Evolutionary conservation across 2,113 vertebrate species (phyloP).

Genomic region (Erythrocercus mccallii): DNA sequence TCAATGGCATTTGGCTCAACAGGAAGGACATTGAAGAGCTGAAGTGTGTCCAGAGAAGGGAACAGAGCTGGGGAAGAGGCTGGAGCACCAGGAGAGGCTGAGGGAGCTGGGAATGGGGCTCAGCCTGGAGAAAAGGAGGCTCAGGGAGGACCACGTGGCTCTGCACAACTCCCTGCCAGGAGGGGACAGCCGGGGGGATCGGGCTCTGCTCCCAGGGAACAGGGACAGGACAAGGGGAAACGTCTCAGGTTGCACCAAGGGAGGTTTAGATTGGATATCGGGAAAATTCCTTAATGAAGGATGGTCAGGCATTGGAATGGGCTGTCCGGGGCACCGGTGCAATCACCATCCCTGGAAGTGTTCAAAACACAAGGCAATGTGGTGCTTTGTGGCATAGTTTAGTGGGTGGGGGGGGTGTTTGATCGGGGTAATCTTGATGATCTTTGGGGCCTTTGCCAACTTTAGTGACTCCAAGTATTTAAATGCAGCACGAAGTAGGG

Average conservation of each 20-base stretch:
- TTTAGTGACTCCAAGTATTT: background rate
- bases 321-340: background rate
- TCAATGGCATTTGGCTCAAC: background rate
- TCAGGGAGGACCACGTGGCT: background rate
- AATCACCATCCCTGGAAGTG: background rate
- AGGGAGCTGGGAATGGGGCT: background rate
- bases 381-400: background rate
- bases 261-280: background rate
- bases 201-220: background rate
- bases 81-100: background rate
- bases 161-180: background rate
- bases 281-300: background rate
- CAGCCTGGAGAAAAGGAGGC: background rate
- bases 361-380: background rate
- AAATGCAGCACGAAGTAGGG: background rate
- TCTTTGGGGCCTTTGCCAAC: background rate
- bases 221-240: background rate
- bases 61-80: background rate
- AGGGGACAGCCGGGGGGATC: fast-evolving
- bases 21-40: background rate
- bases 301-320: background rate
- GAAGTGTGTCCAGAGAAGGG: fast-evolving
- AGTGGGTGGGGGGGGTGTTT: background rate
- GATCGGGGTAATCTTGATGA: background rate
- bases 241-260: fast-evolving